These are phyloP conservation scores for Saccostrea echinata DNA, from an alignment of 1,140 invertebrate genomes.

Conservation along the genomic window DNA sequence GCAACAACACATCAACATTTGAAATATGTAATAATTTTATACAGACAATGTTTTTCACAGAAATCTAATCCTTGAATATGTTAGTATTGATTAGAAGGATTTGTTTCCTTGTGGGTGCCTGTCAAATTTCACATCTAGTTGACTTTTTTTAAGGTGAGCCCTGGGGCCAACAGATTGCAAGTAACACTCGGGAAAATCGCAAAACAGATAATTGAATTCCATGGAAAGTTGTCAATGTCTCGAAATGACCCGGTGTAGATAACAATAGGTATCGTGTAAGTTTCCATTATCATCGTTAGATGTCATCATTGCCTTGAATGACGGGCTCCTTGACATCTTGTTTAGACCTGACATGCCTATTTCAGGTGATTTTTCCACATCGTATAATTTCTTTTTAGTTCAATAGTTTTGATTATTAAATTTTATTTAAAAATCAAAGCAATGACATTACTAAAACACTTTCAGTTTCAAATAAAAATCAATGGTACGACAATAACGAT, in stretches of 20 bases:
- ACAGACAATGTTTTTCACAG: not conserved
- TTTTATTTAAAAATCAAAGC: no score
- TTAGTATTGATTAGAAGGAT: not conserved
- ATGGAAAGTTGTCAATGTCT: not conserved
- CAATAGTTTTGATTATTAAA: no score
- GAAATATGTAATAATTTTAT: not conserved
- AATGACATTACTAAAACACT: no score
- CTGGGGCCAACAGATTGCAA: not conserved
- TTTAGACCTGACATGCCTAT: not conserved
- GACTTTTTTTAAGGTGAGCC: not conserved
- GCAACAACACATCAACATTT: not conserved
- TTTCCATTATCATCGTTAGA: constrained; percentile 14
- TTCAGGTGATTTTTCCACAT: not conserved
- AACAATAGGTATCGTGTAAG: constrained; percentile 21
- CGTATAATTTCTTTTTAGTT: no score
- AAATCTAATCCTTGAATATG: not conserved
- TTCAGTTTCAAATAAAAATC: no score
- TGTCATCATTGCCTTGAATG: not conserved
- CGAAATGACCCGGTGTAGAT: not conserved
- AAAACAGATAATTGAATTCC: constrained; percentile 27
- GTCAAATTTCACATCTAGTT: constrained; percentile 24
- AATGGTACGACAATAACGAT: no score
- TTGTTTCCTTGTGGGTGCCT: constrained; percentile 10
- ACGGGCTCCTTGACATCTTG: not conserved
- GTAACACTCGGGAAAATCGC: constrained; percentile 23